Evolutionary conservation across 2,888 invertebrate genomes (phyloP), one percentile per base, ranked within the genome.

Genomic region (Eugnorisma glareosa): DNA sequence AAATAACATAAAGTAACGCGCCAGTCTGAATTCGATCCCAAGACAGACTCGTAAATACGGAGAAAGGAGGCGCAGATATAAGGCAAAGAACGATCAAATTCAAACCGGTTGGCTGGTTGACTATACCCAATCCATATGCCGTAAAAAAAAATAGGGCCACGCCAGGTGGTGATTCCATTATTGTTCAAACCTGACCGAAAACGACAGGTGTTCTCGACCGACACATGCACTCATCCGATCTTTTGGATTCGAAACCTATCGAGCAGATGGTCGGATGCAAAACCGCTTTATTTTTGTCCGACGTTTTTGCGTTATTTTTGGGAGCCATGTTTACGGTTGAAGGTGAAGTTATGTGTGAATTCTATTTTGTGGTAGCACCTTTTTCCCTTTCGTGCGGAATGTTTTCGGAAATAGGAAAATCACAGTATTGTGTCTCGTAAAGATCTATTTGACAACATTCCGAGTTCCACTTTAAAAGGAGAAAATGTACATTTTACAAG

Each of bases 191-290:
- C 93, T 93, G 94, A 92, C 91, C 90, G 84, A 88, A 91, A 91
- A 90, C 91, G 93, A 92, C 94, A 95, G 95, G 94, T 95, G 95
- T 88, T 90, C 85, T 85, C 77, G 87, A 90, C 89, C 89, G 76
- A 83, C 74, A 83, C 81, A 78, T 76, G 77, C 81, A 79, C 63
- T 81, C 83, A 75, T 84, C 76, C 85, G 75, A 88, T 88, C 81
- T 79, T 84, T 82, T 77, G 77, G 84, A 83, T 87, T 85, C 74
- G 79, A 74, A n/a, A 77, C 73, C 83, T 84, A 76, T 78, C 66
- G 73, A 75, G 86, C 90, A 89, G 89, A 88, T 90, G 90, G 76
- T 81, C 67, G 59, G 77, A 83, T 57, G 67, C 75, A 76, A 81
- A 81, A 79, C 79, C 73, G 70, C 74, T 84, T 84, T 73, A 76